A percentile compares a stretch with the other conserved stretches of the same genome.
Conservation (phyloP, 2,888 invertebrate genomes). For the Adelphocoris suturalis region DNA sequence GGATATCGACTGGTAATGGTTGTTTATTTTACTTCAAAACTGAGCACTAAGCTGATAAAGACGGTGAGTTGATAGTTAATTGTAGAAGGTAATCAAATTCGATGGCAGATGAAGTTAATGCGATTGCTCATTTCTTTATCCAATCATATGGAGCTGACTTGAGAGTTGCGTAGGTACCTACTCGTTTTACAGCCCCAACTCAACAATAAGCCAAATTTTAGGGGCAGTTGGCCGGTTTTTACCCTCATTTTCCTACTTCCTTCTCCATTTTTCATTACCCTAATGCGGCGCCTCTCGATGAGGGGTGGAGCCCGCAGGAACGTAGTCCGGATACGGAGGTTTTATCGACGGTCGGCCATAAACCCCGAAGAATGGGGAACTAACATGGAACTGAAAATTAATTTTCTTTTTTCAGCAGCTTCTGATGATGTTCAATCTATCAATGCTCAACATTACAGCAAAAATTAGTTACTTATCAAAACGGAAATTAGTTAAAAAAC, state of each 20-base stretch:
- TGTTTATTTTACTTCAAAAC: no score
- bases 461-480: not conserved
- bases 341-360: not conserved
- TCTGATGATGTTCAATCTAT: not conserved
- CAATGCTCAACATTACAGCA: no score
- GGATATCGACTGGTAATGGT: no score
- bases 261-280: slow-evolving; percentile 36
- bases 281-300: not conserved
- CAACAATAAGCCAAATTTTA: not conserved
- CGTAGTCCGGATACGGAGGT: not conserved
- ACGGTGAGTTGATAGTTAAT: no score
- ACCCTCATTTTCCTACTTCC: not conserved
- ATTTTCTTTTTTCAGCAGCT: not conserved
- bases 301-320: not conserved
- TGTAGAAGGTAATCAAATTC: no score
- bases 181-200: not conserved
- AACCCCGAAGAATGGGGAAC: slow-evolving; percentile 1
- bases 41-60: no score
- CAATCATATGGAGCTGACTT: no score
- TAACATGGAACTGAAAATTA: not conserved
- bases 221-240: not conserved
- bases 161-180: no score
- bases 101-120: no score
- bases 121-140: no score
- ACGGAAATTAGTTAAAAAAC: no score